Conservation (phyloP, 2,113 vertebrate genomes). For the Hucho hucho region DNA sequence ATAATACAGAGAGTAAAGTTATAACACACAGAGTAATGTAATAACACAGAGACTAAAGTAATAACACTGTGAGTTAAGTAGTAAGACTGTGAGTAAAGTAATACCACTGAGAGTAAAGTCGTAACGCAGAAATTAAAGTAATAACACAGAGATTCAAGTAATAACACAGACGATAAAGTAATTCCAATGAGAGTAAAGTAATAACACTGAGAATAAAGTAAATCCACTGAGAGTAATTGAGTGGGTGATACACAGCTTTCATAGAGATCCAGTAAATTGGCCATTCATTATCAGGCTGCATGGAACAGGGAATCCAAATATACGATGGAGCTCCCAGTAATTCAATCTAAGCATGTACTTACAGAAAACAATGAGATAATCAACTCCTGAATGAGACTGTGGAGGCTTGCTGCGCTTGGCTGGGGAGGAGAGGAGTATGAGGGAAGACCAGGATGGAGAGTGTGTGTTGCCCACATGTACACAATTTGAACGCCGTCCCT, state of each 20-base stretch:
- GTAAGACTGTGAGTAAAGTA: too few relatives aligned
- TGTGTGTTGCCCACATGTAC: background rate
- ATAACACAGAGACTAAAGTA: too few relatives aligned
- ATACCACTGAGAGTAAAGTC: background rate
- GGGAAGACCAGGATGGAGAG: background rate
- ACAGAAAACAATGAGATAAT: constrained; percentile 12
- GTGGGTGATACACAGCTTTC: background rate
- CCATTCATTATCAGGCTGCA: constrained; percentile 9
- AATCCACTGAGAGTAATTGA: background rate
- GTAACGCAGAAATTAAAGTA: background rate
- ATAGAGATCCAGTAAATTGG: constrained; percentile 2
- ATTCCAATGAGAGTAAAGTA: background rate
- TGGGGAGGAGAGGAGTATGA: background rate
- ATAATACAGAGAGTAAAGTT: too few relatives aligned
- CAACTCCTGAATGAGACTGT: background rate
- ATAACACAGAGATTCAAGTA: background rate
- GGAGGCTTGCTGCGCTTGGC: background rate
- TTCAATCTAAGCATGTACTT: constrained; percentile 9
- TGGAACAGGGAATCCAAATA: background rate
- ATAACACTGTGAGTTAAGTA: too few relatives aligned
- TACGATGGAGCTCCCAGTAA: background rate
- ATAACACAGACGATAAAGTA: background rate
- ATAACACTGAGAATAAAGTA: background rate
- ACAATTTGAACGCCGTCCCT: background rate
- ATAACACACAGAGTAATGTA: too few relatives aligned